phyloP scores from a whole-genome alignment of 2,797 vertebrate species.

The Phrynocephalus guinanensis region DNA sequence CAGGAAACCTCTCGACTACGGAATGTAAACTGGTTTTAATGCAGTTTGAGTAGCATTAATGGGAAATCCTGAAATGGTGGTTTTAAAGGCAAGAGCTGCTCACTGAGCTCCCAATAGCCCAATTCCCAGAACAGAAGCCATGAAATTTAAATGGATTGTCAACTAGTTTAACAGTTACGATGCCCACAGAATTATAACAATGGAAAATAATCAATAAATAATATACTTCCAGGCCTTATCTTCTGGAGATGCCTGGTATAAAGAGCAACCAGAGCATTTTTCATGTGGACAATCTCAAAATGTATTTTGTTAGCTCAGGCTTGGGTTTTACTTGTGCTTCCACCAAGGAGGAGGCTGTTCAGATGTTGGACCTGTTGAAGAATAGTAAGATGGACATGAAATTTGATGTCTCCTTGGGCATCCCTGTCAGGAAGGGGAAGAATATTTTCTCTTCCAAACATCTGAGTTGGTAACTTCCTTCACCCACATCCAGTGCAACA shows the following conservation, averaged over 20 bases:
- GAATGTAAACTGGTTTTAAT: neutral
- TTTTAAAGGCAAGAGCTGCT: neutral
- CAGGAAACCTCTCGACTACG: neutral
- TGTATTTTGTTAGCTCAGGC: too few relatives aligned
- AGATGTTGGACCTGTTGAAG: too few relatives aligned
- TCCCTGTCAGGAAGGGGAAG: too few relatives aligned
- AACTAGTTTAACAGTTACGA: neutral
- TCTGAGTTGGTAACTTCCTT: neutral
- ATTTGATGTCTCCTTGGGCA: too few relatives aligned
- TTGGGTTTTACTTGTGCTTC: too few relatives aligned
- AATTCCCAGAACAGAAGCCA: neutral
- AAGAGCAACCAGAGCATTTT: neutral
- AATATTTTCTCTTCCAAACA: neutral
- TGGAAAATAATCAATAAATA: neutral
- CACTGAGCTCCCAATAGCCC: neutral
- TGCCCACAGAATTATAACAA: neutral
- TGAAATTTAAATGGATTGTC: neutral
- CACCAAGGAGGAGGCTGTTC: too few relatives aligned
- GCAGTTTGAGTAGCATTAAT: neutral
- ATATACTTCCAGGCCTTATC: too few relatives aligned
- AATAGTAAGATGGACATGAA: too few relatives aligned
- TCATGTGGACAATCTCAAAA: too few relatives aligned
- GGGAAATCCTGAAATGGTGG: neutral
- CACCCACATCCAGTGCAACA: too few relatives aligned
- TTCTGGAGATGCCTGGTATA: too few relatives aligned